These are phyloP conservation scores for Leptogaster cylindrica DNA, from an alignment of 2,888 invertebrate species.

Conservation along the genomic window DNA sequence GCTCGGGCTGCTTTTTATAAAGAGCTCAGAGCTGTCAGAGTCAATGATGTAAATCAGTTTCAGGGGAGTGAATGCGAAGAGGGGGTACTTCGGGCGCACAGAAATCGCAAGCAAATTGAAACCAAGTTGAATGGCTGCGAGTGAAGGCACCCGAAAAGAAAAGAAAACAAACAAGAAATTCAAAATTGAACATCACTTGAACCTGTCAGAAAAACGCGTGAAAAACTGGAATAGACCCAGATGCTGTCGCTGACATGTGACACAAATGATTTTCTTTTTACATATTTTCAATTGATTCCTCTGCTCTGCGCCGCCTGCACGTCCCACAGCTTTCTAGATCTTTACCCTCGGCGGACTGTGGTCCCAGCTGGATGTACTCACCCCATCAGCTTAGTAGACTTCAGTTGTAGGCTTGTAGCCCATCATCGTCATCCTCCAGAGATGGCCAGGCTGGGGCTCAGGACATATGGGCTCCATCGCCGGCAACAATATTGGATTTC, in stretches of 20 bases:
- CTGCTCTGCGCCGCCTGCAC: background rate
- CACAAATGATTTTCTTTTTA: slow-evolving; percentile 47
- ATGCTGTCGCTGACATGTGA: slow-evolving; percentile 47
- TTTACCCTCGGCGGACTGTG: background rate
- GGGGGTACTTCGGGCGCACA: background rate
- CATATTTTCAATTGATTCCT: slow-evolving; percentile 40
- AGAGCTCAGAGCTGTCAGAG: slow-evolving; percentile 41
- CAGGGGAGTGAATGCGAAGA: background rate
- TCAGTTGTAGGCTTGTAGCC: too few relatives aligned
- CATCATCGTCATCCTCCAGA: too few relatives aligned
- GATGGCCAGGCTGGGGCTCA: too few relatives aligned
- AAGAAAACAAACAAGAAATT: slow-evolving; percentile 44
- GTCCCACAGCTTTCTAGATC: background rate
- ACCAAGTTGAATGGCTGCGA: background rate
- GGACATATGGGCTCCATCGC: slow-evolving; percentile 19
- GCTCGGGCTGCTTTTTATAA: slow-evolving; percentile 32
- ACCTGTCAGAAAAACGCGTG: slow-evolving; percentile 47
- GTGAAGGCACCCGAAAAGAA: slow-evolving; percentile 10
- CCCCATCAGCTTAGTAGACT: too few relatives aligned
- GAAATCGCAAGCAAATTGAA: background rate
- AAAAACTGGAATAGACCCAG: slow-evolving; percentile 46
- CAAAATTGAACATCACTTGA: slow-evolving; percentile 48
- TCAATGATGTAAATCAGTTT: slow-evolving; percentile 44
- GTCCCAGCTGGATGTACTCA: too few relatives aligned
- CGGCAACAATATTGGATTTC: slow-evolving; percentile 24